Percentiles rank a stretch among this genome's conserved stretches.
Conservation (phyloP, 2,797 vertebrate genomes). For the Melanogrammus aeglefinus region DNA sequence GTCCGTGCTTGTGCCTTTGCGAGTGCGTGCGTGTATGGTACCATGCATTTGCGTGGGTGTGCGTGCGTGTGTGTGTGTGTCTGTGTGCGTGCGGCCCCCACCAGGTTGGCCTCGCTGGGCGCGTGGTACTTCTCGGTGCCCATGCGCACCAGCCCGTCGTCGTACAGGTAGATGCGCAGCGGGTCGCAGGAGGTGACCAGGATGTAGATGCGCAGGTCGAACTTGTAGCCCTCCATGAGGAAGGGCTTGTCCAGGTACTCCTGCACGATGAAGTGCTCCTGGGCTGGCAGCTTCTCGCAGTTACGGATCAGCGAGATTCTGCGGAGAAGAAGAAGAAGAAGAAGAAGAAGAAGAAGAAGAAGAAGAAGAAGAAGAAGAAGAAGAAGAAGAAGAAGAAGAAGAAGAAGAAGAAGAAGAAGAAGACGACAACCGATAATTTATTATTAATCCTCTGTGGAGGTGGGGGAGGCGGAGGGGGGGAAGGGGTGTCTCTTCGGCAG, state of each 20-base stretch:
- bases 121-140: conserved; percentile 96
- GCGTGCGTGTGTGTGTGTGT: background rate
- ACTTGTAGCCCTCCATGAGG: conserved; percentile 98
- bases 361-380: too few species aligned
- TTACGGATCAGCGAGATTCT: conserved; percentile 98
- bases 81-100: conserved; percentile 66
- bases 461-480: conserved; percentile 53
- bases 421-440: conserved; percentile 38
- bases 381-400: too few species aligned
- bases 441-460: conserved; percentile 60
- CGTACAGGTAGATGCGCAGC: conserved; percentile 94
- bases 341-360: background rate
- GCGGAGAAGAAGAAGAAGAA: background rate
- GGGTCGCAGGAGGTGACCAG: conserved; percentile 97
- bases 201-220: conserved; percentile 97
- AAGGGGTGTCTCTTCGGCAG: conserved; percentile 50
- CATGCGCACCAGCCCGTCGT: conserved; percentile 96
- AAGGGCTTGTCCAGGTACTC: conserved; percentile 98
- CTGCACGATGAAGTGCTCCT: conserved; percentile 98
- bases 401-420: background rate
- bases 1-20: background rate
- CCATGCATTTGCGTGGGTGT: background rate
- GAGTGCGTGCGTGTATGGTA: too few species aligned
- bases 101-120: conserved; percentile 94
- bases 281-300: conserved; percentile 92